Evolutionary conservation across 2,888 invertebrate genomes (phyloP), one percentile per base, ranked within the genome.

Genomic region (Polydrusus cervinus): DNA sequence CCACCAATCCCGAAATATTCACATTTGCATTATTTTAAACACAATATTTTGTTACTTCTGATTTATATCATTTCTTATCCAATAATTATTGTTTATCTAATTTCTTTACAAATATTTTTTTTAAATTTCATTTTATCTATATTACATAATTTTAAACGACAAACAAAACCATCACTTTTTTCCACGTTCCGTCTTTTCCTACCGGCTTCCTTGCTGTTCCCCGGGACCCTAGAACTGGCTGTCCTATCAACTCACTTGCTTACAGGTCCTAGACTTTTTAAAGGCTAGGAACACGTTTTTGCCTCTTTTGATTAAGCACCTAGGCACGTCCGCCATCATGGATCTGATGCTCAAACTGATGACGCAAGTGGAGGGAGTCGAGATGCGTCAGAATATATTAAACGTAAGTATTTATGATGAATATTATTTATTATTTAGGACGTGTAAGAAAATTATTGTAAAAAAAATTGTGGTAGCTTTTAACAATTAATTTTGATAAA

Each of bases 261-360:
- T 96, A 86, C 93, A 97, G 89, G 94, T 97, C 86, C 90, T 97
- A 89, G 96, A 97, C 88, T 97, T 96, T 90, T 91, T 98, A 86
- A 95, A 96, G 88, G 91, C 92, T 77, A 93, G 94, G 86, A 93
- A 94, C 82, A 94, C 94, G 88, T 97, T 97, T 90, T 91, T 98
- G 86, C 92, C 94, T 80, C 92, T 94, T 86, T 90, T 98, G 86
- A 90, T 97, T 85, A 92, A 93, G 83, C 97, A 98, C 89, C 91
- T 98, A 85, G 94, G 95, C 84, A 97, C 97, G 62, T 97, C 97
- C 25, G 97, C 97, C 82, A 94, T 98, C 84, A 96, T 97, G 90
- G 97, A 98, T 91, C 91, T 97, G 83, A 92, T 97, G 86, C 90
- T 93, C 84, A 94, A 95, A 88, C 92, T 95, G 86, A 93, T 96